Base-by-base conservation (phyloP, 1,140 invertebrate genomes). In the Leptoteleia sp. region DNA sequence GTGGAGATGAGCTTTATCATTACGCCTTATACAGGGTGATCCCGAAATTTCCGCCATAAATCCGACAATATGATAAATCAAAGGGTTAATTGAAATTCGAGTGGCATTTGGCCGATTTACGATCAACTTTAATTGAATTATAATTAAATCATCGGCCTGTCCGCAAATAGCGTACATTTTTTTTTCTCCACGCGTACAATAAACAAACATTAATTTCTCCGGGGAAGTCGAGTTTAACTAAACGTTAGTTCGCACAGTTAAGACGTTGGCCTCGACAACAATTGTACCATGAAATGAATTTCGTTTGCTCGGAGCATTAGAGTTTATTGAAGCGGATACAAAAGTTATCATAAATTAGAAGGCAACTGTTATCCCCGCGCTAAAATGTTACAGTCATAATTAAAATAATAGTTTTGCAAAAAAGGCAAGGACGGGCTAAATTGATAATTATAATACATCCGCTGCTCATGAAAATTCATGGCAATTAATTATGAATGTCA, bases 221-320 rank as follows among this genome's bases (percentile, higher is more conserved):
- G 8, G 15, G 15, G 17, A 55, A 37, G 17, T 55, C 37, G 12
- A 37, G 15, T 45, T 55, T 35, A 59, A 55, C 61, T 37, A 37
- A 52, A 62, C 31, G 15, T 61, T 35, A 35, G 17, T 48, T 57
- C 17, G 17, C 19, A 19, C 57, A 55, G 47, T 55, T 43, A 33
- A 64, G 70, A 48, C 40, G 27, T 37, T 65, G 61, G 27, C 61
- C 52, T 75, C 52, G 43, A 54, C 52, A 75, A 54, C 52, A 65
- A 75, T 75, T 65, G 59, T 50, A 75, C 25, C 50, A 62, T 75
- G 61, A 75, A 75, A 75, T 40, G 52, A 67, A 75, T 55, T 76
- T 62, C 55, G 45, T 61, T 62, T 68, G 25, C 37, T 29, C 47
- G 54, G 17, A 48, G 48, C 38, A 62, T 62, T 43, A 45, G 42